Evolutionary conservation across 1,140 invertebrate species (phyloP).

Genomic region (Diorhabda elongata): DNA sequence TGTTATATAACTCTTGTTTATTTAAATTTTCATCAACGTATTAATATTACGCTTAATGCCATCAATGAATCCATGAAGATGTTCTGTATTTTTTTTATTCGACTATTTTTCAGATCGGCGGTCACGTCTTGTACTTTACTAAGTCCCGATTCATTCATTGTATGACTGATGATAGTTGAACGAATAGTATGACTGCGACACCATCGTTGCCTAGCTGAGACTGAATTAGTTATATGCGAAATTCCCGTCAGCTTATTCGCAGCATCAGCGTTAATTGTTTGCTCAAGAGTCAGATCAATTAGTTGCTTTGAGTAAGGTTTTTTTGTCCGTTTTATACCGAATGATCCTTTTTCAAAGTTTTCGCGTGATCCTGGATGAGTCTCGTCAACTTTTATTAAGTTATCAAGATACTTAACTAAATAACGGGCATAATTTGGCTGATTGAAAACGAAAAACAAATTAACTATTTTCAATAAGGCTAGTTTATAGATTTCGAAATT

Average conservation of each 20-base stretch:
- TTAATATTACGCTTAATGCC: no score
- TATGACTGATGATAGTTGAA: constrained; percentile 28
- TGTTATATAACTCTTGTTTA: not conserved
- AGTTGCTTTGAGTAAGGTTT: constrained; percentile 36
- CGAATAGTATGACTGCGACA: constrained; percentile 24
- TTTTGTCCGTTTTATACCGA: constrained; percentile 34
- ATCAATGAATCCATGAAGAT: no score
- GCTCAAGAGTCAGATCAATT: constrained; percentile 38
- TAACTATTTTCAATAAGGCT: constrained; percentile 26
- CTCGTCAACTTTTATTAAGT: constrained; percentile 30
- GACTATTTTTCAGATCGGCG: no score
- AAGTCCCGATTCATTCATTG: constrained; percentile 16
- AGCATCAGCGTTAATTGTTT: constrained; percentile 42
- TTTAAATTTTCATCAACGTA: not conserved
- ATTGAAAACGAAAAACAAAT: constrained; percentile 32
- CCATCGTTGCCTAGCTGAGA: constrained; percentile 27
- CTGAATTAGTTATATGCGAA: constrained; percentile 29
- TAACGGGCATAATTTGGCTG: constrained; percentile 32
- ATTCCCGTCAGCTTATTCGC: constrained; percentile 36
- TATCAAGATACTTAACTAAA: constrained; percentile 28
- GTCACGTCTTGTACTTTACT: constrained; percentile 21
- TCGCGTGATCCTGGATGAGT: constrained; percentile 33
- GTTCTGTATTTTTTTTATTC: no score
- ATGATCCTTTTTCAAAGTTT: constrained; percentile 31
- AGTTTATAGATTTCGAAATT: constrained; percentile 34